phyloP scores from a whole-genome alignment of 2,113 vertebrate genomes.

The Centropristis striata region DNA sequence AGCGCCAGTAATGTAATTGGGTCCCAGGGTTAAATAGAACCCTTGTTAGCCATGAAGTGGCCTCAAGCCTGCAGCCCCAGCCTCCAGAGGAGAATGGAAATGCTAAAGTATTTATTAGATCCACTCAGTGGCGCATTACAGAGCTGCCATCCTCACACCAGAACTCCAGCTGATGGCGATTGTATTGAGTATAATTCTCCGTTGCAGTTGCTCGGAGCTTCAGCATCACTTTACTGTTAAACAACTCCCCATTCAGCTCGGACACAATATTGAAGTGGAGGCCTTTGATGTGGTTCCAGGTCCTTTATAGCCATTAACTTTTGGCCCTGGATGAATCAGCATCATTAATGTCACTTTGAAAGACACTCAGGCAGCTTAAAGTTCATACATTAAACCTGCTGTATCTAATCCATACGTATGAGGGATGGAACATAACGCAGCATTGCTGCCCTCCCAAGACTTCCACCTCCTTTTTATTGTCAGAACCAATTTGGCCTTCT shows the following conservation, averaged over 20 bases:
- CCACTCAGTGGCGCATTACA: neutral
- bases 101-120: constrained; percentile 31
- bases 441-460: neutral
- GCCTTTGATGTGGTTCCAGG: constrained; percentile 39
- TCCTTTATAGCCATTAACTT: constrained; percentile 31
- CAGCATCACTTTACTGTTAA: constrained; percentile 33
- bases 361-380: neutral
- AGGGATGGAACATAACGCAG: neutral
- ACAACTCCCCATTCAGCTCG: constrained; percentile 6
- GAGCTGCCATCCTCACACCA: neutral
- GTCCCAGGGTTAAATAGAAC: constrained; percentile 60
- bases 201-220: neutral
- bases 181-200: constrained; percentile 6
- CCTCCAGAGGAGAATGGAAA: constrained; percentile 19
- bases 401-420: neutral
- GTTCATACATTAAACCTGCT: neutral
- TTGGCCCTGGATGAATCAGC: constrained; percentile 29
- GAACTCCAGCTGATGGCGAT: constrained; percentile 16
- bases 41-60: constrained; percentile 47
- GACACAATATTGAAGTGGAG: constrained; percentile 5
- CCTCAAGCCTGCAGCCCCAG: constrained; percentile 32
- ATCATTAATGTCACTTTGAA: constrained; percentile 32
- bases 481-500: constrained; percentile 42
- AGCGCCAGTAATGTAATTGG: constrained; percentile 53
- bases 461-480: constrained; percentile 26